Conservation (phyloP, 1,140 invertebrate species). For the Rhopalosiphum maidis region DNA sequence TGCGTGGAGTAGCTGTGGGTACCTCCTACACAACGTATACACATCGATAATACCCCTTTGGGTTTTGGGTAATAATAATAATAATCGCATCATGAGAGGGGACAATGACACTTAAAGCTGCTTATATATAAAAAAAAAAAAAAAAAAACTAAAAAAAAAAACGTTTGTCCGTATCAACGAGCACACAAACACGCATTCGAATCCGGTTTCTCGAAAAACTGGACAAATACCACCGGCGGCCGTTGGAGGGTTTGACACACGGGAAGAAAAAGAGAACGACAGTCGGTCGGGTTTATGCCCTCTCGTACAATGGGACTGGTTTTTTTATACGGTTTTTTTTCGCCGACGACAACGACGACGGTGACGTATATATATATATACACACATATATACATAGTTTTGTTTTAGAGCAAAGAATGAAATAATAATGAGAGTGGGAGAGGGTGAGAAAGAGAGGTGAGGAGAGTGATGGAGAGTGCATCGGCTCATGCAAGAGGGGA, state of each 20-base stretch:
- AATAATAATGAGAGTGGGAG: neutral
- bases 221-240: conserved; percentile 36
- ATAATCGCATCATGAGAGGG: neutral
- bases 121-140: neutral
- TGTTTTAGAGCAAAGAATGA: conserved; percentile 39
- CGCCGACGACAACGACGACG: neutral
- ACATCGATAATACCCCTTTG: neutral
- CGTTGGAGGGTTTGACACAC: conserved; percentile 46
- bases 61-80: neutral
- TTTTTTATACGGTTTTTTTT: conserved; percentile 45
- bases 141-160: neutral
- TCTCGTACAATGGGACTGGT: conserved; percentile 51
- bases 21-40: neutral
- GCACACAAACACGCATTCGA: neutral
- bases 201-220: conserved; percentile 56
- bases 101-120: conserved; percentile 44
- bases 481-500: neutral
- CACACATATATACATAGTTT: neutral
- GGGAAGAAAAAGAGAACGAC: conserved; percentile 49
- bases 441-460: neutral
- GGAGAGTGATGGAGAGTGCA: neutral
- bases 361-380: neutral
- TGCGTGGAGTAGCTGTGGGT: neutral
- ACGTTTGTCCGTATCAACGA: neutral
- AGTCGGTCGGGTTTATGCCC: conserved; percentile 55